Conservation (phyloP, 2,888 invertebrate genomes). For the Ophioninae sp. region DNA sequence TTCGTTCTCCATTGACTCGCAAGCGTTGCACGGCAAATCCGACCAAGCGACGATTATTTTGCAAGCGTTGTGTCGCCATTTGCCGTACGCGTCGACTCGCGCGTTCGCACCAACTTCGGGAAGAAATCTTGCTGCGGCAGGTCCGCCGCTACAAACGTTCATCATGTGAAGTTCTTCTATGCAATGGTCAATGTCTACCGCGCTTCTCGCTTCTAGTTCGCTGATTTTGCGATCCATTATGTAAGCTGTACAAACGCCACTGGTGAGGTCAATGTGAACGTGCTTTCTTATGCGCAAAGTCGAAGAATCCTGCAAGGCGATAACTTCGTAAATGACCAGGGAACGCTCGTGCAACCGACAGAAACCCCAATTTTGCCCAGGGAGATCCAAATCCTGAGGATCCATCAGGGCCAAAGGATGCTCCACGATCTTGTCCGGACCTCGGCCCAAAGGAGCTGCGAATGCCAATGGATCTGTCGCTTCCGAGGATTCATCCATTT, state of each 20-base stretch:
- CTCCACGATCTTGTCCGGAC: neutral
- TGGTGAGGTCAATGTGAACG: conserved; percentile 23
- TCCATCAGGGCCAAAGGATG: conserved; percentile 15
- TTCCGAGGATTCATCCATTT: conserved; percentile 3
- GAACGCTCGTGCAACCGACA: conserved; percentile 8
- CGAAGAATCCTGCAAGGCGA: neutral
- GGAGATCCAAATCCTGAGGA: conserved; percentile 37
- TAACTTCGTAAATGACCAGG: conserved; percentile 40
- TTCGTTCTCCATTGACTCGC: conserved; percentile 26
- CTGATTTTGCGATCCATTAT: conserved; percentile 53
- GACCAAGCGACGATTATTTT: conserved; percentile 11
- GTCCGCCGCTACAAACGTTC: conserved; percentile 48
- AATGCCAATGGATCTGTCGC: neutral
- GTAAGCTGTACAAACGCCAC: conserved; percentile 41
- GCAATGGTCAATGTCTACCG: conserved; percentile 44
- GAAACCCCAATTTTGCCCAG: conserved; percentile 39
- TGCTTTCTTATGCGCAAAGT: conserved; percentile 38
- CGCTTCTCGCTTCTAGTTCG: conserved; percentile 19
- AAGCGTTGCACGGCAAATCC: conserved; percentile 39
- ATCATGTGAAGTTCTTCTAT: conserved; percentile 52
- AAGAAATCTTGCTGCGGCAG: conserved; percentile 29
- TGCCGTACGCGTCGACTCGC: conserved; percentile 41
- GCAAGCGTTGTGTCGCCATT: conserved; percentile 52
- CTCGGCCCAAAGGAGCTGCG: neutral
- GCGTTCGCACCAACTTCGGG: neutral